Evolutionary conservation across 1,140 invertebrate species (phyloP).

Genomic region (Pseudomyrmex dendroicus): DNA sequence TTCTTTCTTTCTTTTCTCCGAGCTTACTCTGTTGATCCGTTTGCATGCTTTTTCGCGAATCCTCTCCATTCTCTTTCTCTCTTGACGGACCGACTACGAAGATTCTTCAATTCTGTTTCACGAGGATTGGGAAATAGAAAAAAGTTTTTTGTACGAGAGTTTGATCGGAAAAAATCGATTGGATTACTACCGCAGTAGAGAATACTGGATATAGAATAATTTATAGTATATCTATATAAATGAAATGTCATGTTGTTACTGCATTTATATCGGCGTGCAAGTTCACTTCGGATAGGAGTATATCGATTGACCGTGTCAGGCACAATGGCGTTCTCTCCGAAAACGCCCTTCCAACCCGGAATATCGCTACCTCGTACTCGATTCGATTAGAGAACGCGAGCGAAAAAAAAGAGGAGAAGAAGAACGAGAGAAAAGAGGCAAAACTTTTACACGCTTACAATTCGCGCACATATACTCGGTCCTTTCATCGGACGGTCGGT

Average conservation of each 20-base stretch:
- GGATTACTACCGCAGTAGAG: background rate
- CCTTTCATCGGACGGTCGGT: constrained; percentile 60
- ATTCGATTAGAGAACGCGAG: constrained; percentile 16
- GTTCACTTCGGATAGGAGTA: constrained; percentile 10
- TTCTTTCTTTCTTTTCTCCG: constrained; percentile 28
- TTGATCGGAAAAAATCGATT: background rate
- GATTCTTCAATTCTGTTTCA: constrained; percentile 9
- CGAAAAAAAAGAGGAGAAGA: constrained; percentile 1
- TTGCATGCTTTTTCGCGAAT: background rate
- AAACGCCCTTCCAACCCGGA: constrained; percentile 34
- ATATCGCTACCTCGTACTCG: constrained; percentile 58
- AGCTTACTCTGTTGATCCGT: constrained; percentile 15
- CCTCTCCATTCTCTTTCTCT: background rate
- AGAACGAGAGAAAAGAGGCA: constrained; percentile 20
- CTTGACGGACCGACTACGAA: background rate
- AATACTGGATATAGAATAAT: background rate
- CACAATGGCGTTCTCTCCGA: constrained; percentile 44
- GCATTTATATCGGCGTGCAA: constrained; percentile 1
- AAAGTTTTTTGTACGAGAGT: background rate
- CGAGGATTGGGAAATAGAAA: background rate
- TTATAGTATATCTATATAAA: background rate
- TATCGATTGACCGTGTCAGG: constrained; percentile 30
- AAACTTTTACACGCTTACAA: constrained; percentile 56
- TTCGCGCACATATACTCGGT: constrained; percentile 43
- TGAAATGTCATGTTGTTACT: constrained; percentile 29